These are phyloP conservation scores for Stictonetta naevosa DNA, from an alignment of 2,113 vertebrate species.

Conservation along the genomic window DNA sequence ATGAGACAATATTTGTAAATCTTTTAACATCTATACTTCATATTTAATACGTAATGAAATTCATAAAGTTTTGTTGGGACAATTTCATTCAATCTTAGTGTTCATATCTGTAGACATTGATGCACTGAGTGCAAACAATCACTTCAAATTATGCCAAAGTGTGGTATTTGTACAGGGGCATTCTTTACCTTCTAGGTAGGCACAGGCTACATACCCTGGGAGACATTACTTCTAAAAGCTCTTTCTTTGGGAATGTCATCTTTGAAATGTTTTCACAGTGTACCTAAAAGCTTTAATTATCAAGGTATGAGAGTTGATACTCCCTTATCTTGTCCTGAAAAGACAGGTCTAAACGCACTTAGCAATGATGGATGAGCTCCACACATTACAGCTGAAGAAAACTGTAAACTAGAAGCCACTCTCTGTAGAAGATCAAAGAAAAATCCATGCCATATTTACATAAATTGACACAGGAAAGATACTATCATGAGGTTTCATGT, in stretches of 20 bases:
- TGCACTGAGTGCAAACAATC: neutral
- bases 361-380: conserved; percentile 32
- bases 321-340: conserved; percentile 50
- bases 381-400: conserved; percentile 12
- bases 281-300: conserved; percentile 58
- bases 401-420: conserved; percentile 39
- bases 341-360: conserved; percentile 42
- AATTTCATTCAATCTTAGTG: neutral
- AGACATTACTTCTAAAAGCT: neutral
- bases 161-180: neutral
- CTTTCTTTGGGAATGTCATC: neutral
- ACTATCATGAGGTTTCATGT: neutral
- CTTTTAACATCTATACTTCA: neutral
- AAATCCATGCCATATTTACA: neutral
- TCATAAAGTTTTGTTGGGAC: neutral
- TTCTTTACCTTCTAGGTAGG: neutral
- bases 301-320: conserved; percentile 30
- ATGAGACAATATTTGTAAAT: neutral
- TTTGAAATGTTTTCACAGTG: conserved; percentile 23
- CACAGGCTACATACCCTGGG: neutral
- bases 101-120: neutral
- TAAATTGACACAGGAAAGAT: neutral
- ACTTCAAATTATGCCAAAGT: neutral
- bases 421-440: conserved; percentile 11
- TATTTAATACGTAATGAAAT: neutral